A percentile compares a stretch with the other conserved stretches of the same genome.
phyloP scores from a whole-genome alignment of 2,888 invertebrate genomes.

The Patella caerulea region DNA sequence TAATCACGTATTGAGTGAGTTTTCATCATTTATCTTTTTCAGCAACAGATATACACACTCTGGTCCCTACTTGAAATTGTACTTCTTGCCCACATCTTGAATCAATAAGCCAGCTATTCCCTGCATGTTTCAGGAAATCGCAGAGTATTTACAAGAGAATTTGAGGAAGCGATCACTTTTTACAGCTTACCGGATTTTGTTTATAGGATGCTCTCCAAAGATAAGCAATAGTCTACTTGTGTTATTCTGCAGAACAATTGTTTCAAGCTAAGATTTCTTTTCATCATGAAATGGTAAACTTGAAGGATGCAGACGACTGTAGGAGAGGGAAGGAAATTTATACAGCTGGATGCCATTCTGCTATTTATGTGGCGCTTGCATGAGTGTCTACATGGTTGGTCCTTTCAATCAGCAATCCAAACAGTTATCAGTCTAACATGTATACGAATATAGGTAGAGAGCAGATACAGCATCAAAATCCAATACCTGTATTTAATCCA shows the following conservation, averaged over 20 bases:
- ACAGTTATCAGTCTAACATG: too few species aligned
- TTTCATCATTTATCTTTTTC: too few species aligned
- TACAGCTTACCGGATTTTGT: not conserved
- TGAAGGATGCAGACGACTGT: not conserved
- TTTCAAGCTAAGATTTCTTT: slow-evolving; percentile 6
- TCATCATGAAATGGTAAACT: not conserved
- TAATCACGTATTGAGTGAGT: too few species aligned
- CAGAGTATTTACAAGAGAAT: not conserved
- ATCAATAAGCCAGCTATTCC: not conserved
- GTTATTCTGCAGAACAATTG: slow-evolving; percentile 9
- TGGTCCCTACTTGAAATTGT: too few species aligned
- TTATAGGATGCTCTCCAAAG: not conserved
- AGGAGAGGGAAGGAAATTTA: slow-evolving; percentile 3
- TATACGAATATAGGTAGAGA: too few species aligned
- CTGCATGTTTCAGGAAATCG: not conserved
- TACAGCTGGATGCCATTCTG: slow-evolving; percentile 9
- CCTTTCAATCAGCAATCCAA: not conserved
- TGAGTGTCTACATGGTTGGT: not conserved
- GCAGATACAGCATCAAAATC: too few species aligned
- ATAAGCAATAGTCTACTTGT: slow-evolving; percentile 4
- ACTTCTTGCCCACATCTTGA: not conserved
- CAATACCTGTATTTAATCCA: too few species aligned
- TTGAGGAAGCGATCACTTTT: not conserved
- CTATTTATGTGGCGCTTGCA: not conserved
- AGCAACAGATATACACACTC: too few species aligned